Evolutionary conservation across 2,888 invertebrate species (phyloP), one percentile per base, ranked within the genome.

Genomic region (Sphinx pinastri): DNA sequence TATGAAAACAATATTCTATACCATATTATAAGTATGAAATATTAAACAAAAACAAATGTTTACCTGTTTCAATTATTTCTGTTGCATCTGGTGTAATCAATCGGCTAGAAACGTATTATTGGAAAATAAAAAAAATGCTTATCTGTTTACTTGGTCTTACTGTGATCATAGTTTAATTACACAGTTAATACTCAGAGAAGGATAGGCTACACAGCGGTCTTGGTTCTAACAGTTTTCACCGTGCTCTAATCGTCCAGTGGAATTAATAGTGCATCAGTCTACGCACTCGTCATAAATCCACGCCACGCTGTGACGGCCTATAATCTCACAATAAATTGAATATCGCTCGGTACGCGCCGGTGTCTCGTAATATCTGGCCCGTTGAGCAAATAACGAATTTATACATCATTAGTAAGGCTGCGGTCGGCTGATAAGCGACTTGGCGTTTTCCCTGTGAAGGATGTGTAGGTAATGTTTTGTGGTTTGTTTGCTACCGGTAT

Each of bases 341-440:
- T 81, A 79, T 75, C 73, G 76, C 76, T 76, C 63, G 73, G 74
- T 75, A 77, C 72, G 74, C 76, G 76, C 75, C 74, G 75, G 77
- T 81, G 81, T 79, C 78, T 79, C 72, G 70, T 76, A 80, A 80
- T 81, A 82, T 77, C 78, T 69, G 71, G 74, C 75, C 75, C 77
- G 79, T 79, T 77, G 78, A 78, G 83, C 82, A 85, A 86, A 86
- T 85, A 86, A 76, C 77, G 81, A 82, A 82, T 84, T 82, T 82
- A 79, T 80, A 78, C 75, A 75, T 77, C 74, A 77, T 75, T 76
- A 73, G 71, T 73, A 71, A 73, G 69, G 71, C 66, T 58, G 69
- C 54, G 71, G 71, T 66, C 19, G 16, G 45, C 51, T 14, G 57
- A 60, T 47, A 19, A 63, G 69, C 69, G 69, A 54, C 8, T 57